Evolutionary conservation across 2,888 invertebrate genomes (phyloP), one percentile per base, ranked within the genome.

Genomic region (Ectemnius lituratus): DNA sequence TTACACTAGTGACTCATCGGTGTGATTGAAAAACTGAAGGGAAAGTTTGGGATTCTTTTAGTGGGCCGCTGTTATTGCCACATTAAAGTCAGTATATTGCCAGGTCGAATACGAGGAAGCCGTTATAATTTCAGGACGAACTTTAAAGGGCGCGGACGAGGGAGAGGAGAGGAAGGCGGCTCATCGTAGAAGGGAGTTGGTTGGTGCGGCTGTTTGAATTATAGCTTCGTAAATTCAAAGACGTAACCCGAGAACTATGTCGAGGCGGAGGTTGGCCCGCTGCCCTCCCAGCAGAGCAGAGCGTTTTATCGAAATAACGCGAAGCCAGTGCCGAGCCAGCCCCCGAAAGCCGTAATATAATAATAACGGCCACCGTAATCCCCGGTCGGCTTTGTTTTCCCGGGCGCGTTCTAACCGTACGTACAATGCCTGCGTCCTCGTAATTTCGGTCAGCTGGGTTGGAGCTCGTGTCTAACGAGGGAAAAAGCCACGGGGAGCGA

Each of bases 201-300:
- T 60, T 60, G 67, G 79, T 79, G 76, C 75, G 81, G 72, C 76
- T 62, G 71, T 85, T 86, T 87, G 85, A 87, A 82, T 84, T 86
- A 87, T 84, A 77, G 85, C 84, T 86, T 83, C 80, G 83, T 82
- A 86, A 84, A 85, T 86, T 84, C 84, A 80, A 84, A 84, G 82
- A 81, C 82, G 79, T 80, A 84, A 83, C 85, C 76, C 71, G 80
- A 82, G 76, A 70, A 75, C 75, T 73, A 37, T 37, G 37, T 37
- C 37, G 37, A 70, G 67, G 61, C 14, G 46, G 62, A 37, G 37
- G 64, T 65, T 52, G 75, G 60, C 14, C 67, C 57, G 64, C 62
- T 57, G 62, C 47, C 20, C 18, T 18, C 18, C 16, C 18, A 18
- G 27, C 14, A 49, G 49, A 14, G 70, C 73, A 70, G 75, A 82